Conservation (phyloP, 2,797 vertebrate species). For the Cephalopachus bancanus region DNA sequence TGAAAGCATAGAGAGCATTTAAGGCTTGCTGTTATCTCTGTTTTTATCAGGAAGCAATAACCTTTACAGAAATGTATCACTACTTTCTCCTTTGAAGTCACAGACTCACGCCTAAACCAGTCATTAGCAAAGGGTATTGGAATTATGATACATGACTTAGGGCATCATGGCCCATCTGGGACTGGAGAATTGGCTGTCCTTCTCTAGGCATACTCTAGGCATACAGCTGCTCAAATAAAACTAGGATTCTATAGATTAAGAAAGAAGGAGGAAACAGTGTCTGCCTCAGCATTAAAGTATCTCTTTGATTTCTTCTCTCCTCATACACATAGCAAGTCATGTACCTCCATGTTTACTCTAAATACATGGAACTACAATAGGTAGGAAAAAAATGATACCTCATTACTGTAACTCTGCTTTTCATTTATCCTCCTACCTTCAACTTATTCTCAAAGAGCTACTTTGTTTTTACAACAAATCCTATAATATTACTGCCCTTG, state of each 20-base stretch:
- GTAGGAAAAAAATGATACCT: background rate
- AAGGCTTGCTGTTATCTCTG: background rate
- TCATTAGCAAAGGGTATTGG: background rate
- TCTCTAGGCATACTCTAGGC: background rate
- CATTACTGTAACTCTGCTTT: background rate
- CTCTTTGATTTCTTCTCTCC: background rate
- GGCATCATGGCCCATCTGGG: background rate
- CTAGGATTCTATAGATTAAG: background rate
- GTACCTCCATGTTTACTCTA: background rate
- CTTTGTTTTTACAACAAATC: background rate
- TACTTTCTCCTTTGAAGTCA: background rate
- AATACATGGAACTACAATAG: background rate
- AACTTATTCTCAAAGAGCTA: background rate
- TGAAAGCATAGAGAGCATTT: background rate
- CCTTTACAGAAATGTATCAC: background rate
- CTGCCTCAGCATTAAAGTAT: background rate
- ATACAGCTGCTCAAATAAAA: background rate
- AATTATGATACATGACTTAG: background rate
- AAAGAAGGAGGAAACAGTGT: background rate
- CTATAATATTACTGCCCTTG: background rate
- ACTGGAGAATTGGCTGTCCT: background rate
- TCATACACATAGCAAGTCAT: background rate
- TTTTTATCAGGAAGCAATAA: background rate
- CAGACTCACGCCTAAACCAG: background rate
- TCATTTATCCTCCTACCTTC: background rate